These are phyloP conservation scores for Melanerpes aurifrons DNA, from an alignment of 2,113 vertebrate species.

Conservation along the genomic window DNA sequence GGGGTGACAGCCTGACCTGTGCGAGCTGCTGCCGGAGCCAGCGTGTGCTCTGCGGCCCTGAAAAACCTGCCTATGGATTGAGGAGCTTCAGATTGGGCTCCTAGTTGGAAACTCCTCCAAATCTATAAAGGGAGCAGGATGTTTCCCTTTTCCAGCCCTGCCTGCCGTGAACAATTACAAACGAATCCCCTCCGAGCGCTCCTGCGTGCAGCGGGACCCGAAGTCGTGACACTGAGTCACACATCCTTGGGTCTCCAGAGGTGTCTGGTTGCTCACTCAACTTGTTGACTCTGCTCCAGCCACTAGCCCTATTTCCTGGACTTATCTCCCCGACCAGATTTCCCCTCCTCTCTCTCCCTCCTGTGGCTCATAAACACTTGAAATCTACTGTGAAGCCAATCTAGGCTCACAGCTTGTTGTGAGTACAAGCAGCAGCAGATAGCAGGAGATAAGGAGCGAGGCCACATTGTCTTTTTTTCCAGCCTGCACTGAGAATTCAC, in stretches of 20 bases:
- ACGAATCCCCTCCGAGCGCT: neutral
- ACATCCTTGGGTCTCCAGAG: neutral
- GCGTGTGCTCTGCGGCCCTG: neutral
- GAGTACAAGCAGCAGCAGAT: conserved; percentile 46
- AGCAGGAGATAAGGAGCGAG: conserved; percentile 58
- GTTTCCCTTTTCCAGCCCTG: neutral
- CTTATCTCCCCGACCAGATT: conserved; percentile 70
- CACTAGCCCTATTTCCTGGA: conserved; percentile 59
- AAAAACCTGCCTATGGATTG: neutral
- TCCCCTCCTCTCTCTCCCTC: conserved; percentile 53
- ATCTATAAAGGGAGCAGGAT: neutral
- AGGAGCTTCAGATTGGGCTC: neutral
- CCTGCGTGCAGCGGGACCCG: neutral
- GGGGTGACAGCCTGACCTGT: accelerated
- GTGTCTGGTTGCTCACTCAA: conserved; percentile 3
- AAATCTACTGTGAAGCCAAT: conserved; percentile 30
- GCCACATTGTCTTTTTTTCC: conserved; percentile 40
- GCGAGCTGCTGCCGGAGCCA: neutral
- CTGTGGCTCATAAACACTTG: conserved; percentile 53
- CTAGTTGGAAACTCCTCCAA: neutral
- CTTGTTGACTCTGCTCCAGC: conserved; percentile 58
- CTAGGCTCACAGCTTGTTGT: conserved; percentile 36
- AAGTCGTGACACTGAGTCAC: conserved; percentile 51
- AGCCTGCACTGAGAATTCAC: neutral
- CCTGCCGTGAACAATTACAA: neutral